Percentiles rank a stretch among this genome's conserved stretches.
Conservation (phyloP, 2,797 vertebrate species). For the Xyrichtys novacula region DNA sequence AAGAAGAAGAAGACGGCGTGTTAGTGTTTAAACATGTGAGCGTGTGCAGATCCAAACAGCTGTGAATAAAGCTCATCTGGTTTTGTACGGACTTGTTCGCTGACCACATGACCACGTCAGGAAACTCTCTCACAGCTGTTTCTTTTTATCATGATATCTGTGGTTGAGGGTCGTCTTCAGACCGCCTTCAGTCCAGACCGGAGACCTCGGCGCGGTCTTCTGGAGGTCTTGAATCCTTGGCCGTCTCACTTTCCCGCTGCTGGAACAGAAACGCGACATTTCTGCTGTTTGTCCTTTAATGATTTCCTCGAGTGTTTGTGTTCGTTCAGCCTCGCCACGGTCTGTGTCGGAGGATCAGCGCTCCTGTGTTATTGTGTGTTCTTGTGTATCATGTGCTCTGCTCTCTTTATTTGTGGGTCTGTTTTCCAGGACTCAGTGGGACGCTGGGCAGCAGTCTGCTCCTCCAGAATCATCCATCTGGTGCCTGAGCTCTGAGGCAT, state of each 20-base stretch:
- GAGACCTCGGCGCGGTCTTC: background rate
- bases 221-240: background rate
- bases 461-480: conserved; percentile 53
- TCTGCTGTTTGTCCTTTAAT: conserved; percentile 19
- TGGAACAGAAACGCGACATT: conserved; percentile 12
- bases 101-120: no score
- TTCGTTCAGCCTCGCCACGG: background rate
- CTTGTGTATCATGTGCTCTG: background rate
- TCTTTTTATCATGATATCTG: background rate
- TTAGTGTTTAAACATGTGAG: no score
- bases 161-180: background rate
- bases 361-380: no score
- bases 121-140: no score
- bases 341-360: background rate
- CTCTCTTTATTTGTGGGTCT: background rate
- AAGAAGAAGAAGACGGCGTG: no score
- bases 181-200: background rate
- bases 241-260: conserved; percentile 8
- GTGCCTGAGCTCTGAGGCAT: conserved; percentile 39
- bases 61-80: no score
- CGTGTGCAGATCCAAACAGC: no score
- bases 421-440: conserved; percentile 27
- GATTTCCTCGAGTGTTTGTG: conserved; percentile 15
- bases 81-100: no score
- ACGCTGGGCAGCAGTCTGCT: conserved; percentile 33